Percentiles rank a stretch among this genome's conserved stretches.
phyloP scores from a whole-genome alignment of 2,888 invertebrate species.

The Drosophila atripex region DNA sequence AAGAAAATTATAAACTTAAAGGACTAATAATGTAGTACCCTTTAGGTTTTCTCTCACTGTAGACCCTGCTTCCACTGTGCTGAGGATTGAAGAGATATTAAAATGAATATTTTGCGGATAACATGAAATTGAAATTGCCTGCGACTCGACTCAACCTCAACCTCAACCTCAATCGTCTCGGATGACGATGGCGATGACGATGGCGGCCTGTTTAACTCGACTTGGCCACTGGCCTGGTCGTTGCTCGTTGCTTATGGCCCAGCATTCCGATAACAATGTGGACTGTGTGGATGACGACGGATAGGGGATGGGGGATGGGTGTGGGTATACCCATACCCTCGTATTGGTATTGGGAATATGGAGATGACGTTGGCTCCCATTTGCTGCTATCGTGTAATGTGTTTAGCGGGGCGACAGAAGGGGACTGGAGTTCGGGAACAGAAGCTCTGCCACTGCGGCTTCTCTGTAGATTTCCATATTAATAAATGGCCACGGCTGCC shows the following conservation, averaged over 20 bases:
- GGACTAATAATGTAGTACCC: background rate
- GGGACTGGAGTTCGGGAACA: conserved; percentile 23
- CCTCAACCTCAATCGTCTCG: conserved; percentile 6
- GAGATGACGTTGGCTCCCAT: conserved; percentile 65
- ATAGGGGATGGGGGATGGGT: conserved; percentile 47
- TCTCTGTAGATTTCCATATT: conserved; percentile 77
- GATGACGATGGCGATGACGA: conserved; percentile 36
- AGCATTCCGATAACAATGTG: conserved; percentile 74
- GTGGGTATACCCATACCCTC: background rate
- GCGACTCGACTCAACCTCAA: conserved; percentile 40
- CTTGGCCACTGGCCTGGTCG: conserved; percentile 38
- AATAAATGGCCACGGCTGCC: conserved; percentile 71
- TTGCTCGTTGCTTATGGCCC: conserved; percentile 63
- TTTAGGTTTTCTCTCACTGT: conserved; percentile 4
- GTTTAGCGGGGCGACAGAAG: conserved; percentile 59
- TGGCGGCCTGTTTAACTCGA: conserved; percentile 60
- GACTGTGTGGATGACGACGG: conserved; percentile 47
- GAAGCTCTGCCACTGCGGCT: conserved; percentile 61
- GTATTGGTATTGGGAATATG: conserved; percentile 14
- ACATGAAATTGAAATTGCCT: conserved; percentile 79
- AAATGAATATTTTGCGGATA: conserved; percentile 82
- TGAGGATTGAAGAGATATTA: conserved; percentile 82
- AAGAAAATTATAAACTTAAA: background rate
- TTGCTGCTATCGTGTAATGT: conserved; percentile 78
- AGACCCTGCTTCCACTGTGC: conserved; percentile 6